Percentiles rank a stretch among this genome's conserved stretches.
phyloP scores from a whole-genome alignment of 2,888 invertebrate genomes.

The Stenolophus ochropezus region DNA sequence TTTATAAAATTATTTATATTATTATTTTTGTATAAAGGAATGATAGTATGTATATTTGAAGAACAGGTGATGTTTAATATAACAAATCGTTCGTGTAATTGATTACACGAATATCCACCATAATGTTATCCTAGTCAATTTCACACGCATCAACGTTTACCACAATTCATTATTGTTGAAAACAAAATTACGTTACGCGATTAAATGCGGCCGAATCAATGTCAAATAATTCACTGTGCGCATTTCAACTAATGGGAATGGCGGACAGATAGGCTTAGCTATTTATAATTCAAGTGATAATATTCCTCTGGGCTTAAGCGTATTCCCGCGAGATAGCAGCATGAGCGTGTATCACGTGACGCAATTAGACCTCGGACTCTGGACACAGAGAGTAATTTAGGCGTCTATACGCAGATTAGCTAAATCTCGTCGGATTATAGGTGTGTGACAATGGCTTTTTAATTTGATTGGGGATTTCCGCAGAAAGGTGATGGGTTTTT shows the following conservation, averaged over 20 bases:
- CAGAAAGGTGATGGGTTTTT: slow-evolving; percentile 16
- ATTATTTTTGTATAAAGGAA: too few species aligned
- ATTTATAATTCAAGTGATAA: slow-evolving; percentile 44
- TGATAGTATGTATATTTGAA: neutral
- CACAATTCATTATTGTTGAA: slow-evolving; percentile 32
- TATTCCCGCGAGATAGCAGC: slow-evolving; percentile 15
- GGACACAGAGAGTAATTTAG: slow-evolving; percentile 4
- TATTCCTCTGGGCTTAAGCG: neutral
- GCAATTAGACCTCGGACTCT: slow-evolving; percentile 4
- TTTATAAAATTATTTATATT: too few species aligned
- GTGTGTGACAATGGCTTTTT: slow-evolving; percentile 40
- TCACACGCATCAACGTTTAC: slow-evolving; percentile 18
- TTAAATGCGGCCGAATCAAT: slow-evolving; percentile 21
- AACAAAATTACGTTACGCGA: slow-evolving; percentile 34
- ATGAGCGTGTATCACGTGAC: slow-evolving; percentile 12
- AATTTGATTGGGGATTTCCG: slow-evolving; percentile 46
- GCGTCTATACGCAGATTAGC: slow-evolving; percentile 32
- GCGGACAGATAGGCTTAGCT: slow-evolving; percentile 24
- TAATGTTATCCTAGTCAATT: neutral
- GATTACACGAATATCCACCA: neutral
- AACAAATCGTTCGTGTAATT: neutral
- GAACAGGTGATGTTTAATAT: neutral
- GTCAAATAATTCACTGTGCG: slow-evolving; percentile 22
- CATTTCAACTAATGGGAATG: slow-evolving; percentile 25
- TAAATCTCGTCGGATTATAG: slow-evolving; percentile 31